Evolutionary conservation across 2,888 invertebrate species (phyloP), one percentile per base, ranked within the genome.

Genomic region (Opisthograptis luteolata): DNA sequence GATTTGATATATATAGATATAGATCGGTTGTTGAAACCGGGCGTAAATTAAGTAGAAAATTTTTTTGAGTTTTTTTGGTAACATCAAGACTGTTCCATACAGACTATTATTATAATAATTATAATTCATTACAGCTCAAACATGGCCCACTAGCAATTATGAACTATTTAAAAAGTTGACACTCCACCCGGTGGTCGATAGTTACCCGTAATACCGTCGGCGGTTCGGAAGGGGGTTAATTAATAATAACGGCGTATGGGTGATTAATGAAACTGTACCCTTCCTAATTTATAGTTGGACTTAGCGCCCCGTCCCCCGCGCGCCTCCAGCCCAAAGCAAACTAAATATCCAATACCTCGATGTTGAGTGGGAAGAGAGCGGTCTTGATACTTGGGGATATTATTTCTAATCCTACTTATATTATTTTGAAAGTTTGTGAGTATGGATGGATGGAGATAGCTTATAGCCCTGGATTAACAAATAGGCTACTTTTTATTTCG

Each of bases 241-340:
- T 90, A 90, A 90, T 90, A 90, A 90, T 90, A 90, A 90, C 88
- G 86, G 85, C 87, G 88, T 89, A 90, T 89, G 89, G 88, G 90
- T 90, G 90, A 90, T 90, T 90, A 90, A 90, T 90, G 90, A 90
- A 90, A 88, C 87, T 84, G 82, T 89, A 90, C 90, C 90, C 90
- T 90, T 88, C 88, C 90, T 90, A 90, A 90, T 89, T 90, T 90
- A 90, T 90, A 90, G 90, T 90, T 90, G 89, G 90, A 90, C 89
- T 89, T 90, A 89, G 85, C 83, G 73, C 82, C 80, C 74, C 79
- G 63, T 72, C 77, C 75, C 82, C 68, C 81, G 64, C 81, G 70
- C 70, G 70, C 70, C 76, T 69, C 70, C 75, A 83, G 85, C 85
- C 87, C 87, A 88, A 87, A 89, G 88, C 89, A 90, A 90, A 90